Evolutionary conservation across 2,797 vertebrate genomes (phyloP).

Genomic region (Pelochelys cantorii): DNA sequence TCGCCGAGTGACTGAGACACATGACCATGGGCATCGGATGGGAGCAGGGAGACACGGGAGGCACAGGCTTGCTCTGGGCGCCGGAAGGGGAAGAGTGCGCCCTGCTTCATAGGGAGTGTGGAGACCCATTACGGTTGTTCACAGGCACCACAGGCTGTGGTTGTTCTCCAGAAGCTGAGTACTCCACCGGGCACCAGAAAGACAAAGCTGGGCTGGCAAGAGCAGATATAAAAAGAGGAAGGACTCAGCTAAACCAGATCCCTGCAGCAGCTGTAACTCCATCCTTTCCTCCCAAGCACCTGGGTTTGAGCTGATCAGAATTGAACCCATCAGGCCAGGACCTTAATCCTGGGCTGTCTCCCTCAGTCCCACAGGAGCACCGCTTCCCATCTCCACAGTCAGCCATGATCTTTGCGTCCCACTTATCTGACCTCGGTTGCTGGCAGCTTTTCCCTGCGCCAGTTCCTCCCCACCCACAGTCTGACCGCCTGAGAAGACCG

Average conservation of each 20-base stretch:
- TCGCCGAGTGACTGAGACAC: accelerated
- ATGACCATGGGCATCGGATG: not conserved
- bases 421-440: not conserved
- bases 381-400: not conserved
- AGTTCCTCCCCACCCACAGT: not conserved
- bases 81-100: not conserved
- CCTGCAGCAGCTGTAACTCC: not conserved
- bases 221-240: not conserved
- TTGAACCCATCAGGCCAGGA: not conserved
- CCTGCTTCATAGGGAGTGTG: not conserved
- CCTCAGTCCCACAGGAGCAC: not conserved
- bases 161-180: not conserved
- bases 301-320: not conserved
- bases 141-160: not conserved
- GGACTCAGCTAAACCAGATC: not conserved
- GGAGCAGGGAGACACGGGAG: not conserved
- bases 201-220: not conserved
- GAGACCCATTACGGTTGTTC: not conserved
- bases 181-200: not conserved
- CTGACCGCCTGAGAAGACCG: accelerated
- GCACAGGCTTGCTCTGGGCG: not conserved
- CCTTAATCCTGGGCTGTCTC: not conserved
- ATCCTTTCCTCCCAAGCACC: not conserved
- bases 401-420: not conserved
- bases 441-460: not conserved